Evolutionary conservation across 1,140 invertebrate genomes (phyloP).

Genomic region (Aphaenogaster rudis): DNA sequence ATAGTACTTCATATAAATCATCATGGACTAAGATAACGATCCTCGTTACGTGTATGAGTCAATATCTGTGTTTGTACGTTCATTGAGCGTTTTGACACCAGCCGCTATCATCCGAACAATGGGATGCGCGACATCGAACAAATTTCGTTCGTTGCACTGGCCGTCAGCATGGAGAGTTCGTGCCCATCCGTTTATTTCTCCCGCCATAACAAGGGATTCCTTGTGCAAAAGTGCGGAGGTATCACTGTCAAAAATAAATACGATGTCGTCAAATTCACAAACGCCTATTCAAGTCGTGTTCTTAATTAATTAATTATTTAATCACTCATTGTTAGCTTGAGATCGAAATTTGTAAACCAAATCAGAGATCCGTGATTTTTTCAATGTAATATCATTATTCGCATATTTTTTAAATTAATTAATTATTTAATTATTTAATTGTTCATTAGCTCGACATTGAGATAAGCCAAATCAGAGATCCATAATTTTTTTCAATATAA

Average conservation of each 20-base stretch:
- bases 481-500: neutral
- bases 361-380: neutral
- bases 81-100: constrained; percentile 58
- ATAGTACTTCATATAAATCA: constrained; percentile 10
- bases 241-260: constrained; percentile 73
- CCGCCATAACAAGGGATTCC: constrained; percentile 68
- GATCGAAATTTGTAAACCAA: constrained; percentile 3
- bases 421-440: constrained; percentile 35
- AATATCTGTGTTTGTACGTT: constrained; percentile 46
- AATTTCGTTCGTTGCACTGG: constrained; percentile 61
- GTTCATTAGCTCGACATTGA: constrained; percentile 1
- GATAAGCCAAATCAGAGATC: neutral
- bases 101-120: constrained; percentile 68
- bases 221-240: constrained; percentile 65
- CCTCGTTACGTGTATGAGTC: neutral
- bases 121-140: constrained; percentile 59
- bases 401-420: neutral
- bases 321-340: constrained; percentile 3
- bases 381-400: neutral
- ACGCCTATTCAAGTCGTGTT: neutral
- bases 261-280: constrained; percentile 63
- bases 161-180: constrained; percentile 54
- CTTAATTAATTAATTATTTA: constrained; percentile 45
- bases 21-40: constrained; percentile 9
- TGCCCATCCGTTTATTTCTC: constrained; percentile 65